phyloP scores from a whole-genome alignment of 2,113 vertebrate species.

The Pelmatolapia mariae region DNA sequence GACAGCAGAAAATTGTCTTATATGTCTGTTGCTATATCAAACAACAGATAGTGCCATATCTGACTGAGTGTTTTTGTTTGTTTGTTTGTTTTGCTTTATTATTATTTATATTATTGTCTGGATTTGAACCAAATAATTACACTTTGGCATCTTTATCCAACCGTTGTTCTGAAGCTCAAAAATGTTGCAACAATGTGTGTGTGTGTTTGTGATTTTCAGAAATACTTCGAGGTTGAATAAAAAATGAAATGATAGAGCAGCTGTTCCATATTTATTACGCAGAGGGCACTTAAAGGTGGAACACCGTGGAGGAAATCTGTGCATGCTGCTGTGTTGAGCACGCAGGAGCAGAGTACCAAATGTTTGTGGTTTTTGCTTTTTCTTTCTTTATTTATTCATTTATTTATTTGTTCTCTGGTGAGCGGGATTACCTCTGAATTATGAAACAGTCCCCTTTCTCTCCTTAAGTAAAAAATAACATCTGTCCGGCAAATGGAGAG shows the following conservation, averaged over 20 bases:
- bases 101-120: background rate
- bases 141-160: background rate
- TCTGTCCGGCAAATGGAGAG: constrained; percentile 78
- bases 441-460: constrained; percentile 73
- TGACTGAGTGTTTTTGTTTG: background rate
- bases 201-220: constrained; percentile 3
- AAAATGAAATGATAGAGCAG: constrained; percentile 49
- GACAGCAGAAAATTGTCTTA: background rate
- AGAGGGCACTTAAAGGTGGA: constrained; percentile 43
- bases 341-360: constrained; percentile 10
- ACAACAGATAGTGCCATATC: background rate
- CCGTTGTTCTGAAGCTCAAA: background rate
- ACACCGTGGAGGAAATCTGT: constrained; percentile 7
- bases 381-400: constrained; percentile 72
- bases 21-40: background rate
- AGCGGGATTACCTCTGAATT: constrained; percentile 72
- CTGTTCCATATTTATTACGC: constrained; percentile 62
- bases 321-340: background rate
- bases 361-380: constrained; percentile 62
- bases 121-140: background rate
- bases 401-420: constrained; percentile 71
- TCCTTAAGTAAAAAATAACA: constrained; percentile 76
- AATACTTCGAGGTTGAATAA: constrained; percentile 41
- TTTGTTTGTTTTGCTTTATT: background rate
- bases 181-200: background rate